Evolutionary conservation across 2,797 vertebrate species (phyloP).

Genomic region (Falco columbarius): DNA sequence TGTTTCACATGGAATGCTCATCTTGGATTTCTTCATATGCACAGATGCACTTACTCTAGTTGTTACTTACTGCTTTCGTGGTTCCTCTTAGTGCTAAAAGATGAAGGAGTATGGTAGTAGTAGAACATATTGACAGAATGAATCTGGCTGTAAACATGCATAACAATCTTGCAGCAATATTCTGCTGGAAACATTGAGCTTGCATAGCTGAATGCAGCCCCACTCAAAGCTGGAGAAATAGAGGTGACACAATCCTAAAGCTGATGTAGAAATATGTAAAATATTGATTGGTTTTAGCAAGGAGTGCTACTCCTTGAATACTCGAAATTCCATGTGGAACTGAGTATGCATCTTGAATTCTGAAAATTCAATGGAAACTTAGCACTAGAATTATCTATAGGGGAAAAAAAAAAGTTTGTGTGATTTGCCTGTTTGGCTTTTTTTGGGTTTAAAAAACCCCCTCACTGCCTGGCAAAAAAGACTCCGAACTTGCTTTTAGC

Average conservation of each 20-base stretch:
- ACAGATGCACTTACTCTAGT: not conserved
- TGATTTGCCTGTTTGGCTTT: not conserved
- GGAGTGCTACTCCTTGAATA: not conserved
- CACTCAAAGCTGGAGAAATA: not conserved
- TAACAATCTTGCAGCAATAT: not conserved
- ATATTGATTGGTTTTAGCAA: not conserved
- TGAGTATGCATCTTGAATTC: not conserved
- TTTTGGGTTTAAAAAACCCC: not conserved
- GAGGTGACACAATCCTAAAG: not conserved
- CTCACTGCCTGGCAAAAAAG: not conserved
- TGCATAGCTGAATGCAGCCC: not conserved
- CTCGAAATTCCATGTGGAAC: not conserved
- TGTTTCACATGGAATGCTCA: not conserved
- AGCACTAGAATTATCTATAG: not conserved
- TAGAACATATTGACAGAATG: not conserved
- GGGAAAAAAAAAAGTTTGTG: accelerated
- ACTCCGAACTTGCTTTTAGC: not conserved
- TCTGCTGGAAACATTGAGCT: not conserved
- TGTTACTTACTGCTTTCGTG: not conserved
- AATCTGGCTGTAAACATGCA: not conserved
- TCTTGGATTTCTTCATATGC: not conserved
- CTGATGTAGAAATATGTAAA: not conserved
- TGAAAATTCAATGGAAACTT: not conserved
- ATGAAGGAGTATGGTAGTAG: not conserved
- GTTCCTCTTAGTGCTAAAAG: not conserved